These are phyloP conservation scores for Pongo abelii DNA, from an alignment of 2,113 vertebrate species.

Conservation along the genomic window DNA sequence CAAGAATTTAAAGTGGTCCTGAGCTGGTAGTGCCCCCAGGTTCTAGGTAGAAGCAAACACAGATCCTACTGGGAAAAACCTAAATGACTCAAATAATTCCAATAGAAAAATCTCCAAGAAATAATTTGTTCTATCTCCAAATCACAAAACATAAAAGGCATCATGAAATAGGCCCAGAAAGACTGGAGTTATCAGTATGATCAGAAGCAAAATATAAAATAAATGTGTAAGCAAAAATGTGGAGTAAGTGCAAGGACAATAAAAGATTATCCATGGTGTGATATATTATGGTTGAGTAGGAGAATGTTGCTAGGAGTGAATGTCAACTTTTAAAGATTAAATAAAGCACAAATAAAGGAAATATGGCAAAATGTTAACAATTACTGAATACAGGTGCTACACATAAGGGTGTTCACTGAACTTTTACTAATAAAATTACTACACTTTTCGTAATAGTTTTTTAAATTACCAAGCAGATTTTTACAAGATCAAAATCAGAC, in stretches of 20 bases:
- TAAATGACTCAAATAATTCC: slow-evolving; percentile 6
- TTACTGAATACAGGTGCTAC: neutral
- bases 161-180: neutral
- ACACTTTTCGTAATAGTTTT: neutral
- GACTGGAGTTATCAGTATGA: neutral
- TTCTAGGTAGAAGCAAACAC: neutral
- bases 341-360: slow-evolving; percentile 30
- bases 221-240: slow-evolving; percentile 8
- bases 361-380: neutral
- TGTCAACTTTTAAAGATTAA: neutral
- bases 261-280: neutral
- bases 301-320: neutral
- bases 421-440: neutral
- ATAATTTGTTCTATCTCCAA: neutral
- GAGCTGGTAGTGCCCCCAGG: neutral
- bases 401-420: neutral
- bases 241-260: neutral
- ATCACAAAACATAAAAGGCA: neutral
- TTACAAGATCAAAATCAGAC: slow-evolving; percentile 4
- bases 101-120: neutral
- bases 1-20: slow-evolving; percentile 17
- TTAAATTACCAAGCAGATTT: neutral
- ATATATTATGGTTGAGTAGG: neutral
- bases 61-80: neutral
- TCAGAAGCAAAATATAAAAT: slow-evolving; percentile 8